Evolutionary conservation across 2,113 vertebrate species (phyloP).

Genomic region (Empidonax alnorum): DNA sequence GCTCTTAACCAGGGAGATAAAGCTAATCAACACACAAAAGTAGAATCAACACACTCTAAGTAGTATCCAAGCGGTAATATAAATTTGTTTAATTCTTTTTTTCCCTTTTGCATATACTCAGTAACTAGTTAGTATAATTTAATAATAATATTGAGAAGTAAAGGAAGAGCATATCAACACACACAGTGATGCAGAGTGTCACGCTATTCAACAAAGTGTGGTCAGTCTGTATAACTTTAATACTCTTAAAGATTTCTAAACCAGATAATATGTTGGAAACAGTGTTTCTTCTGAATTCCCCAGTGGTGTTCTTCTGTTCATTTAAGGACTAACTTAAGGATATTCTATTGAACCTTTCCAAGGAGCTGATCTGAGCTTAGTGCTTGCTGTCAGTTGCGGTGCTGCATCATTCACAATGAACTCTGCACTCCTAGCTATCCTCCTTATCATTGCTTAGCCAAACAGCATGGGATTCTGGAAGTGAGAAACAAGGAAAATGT

Average conservation of each 20-base stretch:
- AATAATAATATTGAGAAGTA: background rate
- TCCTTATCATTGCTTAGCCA: background rate
- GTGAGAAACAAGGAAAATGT: background rate
- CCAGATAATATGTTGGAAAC: background rate
- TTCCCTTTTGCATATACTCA: background rate
- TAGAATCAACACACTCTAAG: background rate
- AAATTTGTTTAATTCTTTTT: background rate
- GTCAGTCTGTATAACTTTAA: background rate
- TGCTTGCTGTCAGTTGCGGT: background rate
- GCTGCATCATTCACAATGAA: background rate
- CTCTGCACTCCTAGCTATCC: background rate
- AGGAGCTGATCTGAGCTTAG: background rate
- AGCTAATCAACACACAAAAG: constrained; percentile 24
- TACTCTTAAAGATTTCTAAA: background rate
- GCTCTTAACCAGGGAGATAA: constrained; percentile 22
- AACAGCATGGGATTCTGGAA: background rate
- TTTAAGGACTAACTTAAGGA: background rate
- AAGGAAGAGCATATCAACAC: background rate
- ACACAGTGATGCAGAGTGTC: background rate
- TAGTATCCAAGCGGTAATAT: background rate
- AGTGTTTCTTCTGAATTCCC: background rate
- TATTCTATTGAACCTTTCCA: background rate
- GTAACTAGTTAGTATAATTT: background rate
- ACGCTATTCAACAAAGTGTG: background rate
- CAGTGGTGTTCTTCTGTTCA: background rate